phyloP scores from a whole-genome alignment of 2,888 invertebrate species.

The Scaptomyza parva region DNA sequence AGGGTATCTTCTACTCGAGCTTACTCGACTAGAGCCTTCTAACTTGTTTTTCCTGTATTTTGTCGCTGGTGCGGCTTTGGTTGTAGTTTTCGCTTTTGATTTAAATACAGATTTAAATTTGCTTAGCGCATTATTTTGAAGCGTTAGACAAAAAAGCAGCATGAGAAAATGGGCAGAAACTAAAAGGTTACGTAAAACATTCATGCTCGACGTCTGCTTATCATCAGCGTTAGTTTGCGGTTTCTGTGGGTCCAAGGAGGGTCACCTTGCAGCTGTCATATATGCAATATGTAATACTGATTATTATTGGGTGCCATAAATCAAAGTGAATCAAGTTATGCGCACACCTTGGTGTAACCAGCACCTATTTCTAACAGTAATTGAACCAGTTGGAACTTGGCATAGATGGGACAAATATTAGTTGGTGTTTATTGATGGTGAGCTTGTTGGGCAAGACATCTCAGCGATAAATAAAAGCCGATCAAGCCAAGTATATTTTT shows the following conservation, averaged over 20 bases:
- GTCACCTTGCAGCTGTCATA: slow-evolving; percentile 60
- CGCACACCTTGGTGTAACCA: slow-evolving; percentile 64
- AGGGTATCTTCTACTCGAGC: too few species aligned
- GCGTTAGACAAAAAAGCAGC: slow-evolving; percentile 37
- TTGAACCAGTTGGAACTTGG: not conserved
- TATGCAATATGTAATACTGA: slow-evolving; percentile 73
- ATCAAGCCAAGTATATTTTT: too few species aligned
- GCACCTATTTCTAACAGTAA: slow-evolving; percentile 42
- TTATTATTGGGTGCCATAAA: slow-evolving; percentile 80
- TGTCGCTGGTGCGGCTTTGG: not conserved
- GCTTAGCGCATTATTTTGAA: slow-evolving; percentile 36
- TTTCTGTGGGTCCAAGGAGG: slow-evolving; percentile 25
- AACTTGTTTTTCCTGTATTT: slow-evolving; percentile 10
- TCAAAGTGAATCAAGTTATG: slow-evolving; percentile 74
- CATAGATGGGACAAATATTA: not conserved
- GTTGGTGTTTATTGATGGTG: not conserved
- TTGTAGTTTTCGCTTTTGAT: slow-evolving; percentile 18
- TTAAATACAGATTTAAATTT: slow-evolving; percentile 29
- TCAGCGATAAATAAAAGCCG: too few species aligned
- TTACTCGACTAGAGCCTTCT: too few species aligned
- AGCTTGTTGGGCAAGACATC: too few species aligned
- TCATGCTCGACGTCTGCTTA: slow-evolving; percentile 19
- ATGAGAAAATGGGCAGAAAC: slow-evolving; percentile 44
- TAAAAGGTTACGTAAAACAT: slow-evolving; percentile 48
- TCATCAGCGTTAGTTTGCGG: slow-evolving; percentile 38